Base-by-base conservation (phyloP, 2,888 invertebrate genomes). In the Smittia sp. region DNA sequence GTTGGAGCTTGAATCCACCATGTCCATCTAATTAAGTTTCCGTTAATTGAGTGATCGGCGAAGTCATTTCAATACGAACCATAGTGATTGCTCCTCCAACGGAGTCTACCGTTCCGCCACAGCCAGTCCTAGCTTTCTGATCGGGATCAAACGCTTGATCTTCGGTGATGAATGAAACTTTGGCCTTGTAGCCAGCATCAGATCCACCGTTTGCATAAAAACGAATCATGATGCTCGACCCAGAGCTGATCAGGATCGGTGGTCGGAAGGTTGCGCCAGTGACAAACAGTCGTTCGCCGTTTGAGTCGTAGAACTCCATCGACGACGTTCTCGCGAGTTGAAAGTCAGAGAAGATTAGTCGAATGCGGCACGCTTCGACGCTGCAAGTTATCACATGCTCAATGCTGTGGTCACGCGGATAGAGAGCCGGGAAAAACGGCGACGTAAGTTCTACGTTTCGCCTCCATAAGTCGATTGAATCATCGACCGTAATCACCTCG, bases 41-140 rank as follows among this genome's bases (percentile, higher is more conserved):
- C n/a, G n/a, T n/a, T n/a, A n/a, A n/a, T n/a, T n/a, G n/a, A n/a
- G n/a, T n/a, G n/a, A n/a, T n/a, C n/a, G n/a, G n/a, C n/a, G n/a
- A n/a, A n/a, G n/a, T n/a, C n/a, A n/a, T n/a, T n/a, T n/a, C n/a
- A n/a, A n/a, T n/a, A n/a, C n/a, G n/a, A n/a, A n/a, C n/a, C 90
- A 90, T 90, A 1, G 89, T 90, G 69, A 90, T 90, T 13, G 88
- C 87, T 0, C 90, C 90, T 1, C 90, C 90, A 13, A 88, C 83
- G 77, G 89, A 88, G 75, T 87, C 87, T 1, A 90, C 89, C 80
- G 86, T 85, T 65, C 90, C 90, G 24, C 90, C 90, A 77, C 90
- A 90, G 80, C 83, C 82, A 75, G 81, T 82, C 74, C 78, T 81
- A 13, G 22, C 6, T 15, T 46, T 69, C n/a, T 6, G 7, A 13